Percentiles rank a stretch among this genome's conserved stretches.
phyloP scores from a whole-genome alignment of 2,797 vertebrate species.

The Clarias pachynema region DNA sequence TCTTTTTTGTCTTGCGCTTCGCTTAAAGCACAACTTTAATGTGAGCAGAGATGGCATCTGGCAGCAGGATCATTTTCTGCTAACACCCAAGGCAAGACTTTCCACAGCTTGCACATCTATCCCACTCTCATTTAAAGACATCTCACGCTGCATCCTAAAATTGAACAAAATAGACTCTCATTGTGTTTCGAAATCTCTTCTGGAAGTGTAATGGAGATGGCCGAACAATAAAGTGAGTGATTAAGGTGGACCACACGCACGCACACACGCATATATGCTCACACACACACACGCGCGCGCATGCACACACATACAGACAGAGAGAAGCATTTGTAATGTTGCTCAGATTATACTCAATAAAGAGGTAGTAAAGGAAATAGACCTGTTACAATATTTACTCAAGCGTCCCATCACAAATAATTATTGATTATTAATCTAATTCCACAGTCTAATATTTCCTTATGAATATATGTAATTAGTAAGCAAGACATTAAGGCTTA shows the following conservation, averaged over 20 bases:
- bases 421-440: not conserved
- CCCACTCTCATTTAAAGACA: constrained; percentile 35
- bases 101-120: constrained; percentile 31
- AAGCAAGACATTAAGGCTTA: not conserved
- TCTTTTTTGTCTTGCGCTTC: constrained; percentile 42
- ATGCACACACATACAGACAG: not conserved
- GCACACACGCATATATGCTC: constrained; percentile 1
- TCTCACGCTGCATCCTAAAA: constrained; percentile 30
- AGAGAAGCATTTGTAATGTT: not conserved
- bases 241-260: constrained; percentile 6
- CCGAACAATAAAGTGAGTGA: constrained; percentile 14
- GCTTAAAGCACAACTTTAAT: constrained; percentile 42
- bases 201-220: constrained; percentile 17
- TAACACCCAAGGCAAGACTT: constrained; percentile 35
- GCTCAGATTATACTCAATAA: not conserved
- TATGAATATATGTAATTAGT: not conserved
- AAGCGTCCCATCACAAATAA: not conserved
- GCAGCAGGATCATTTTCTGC: constrained; percentile 23
- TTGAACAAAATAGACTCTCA: not conserved
- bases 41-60: constrained; percentile 41
- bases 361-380: not conserved
- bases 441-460: not conserved
- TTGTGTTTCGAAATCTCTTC: not conserved
- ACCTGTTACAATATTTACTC: not conserved
- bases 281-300: constrained; percentile 10